These are phyloP conservation scores for Acanthurus leucopareius DNA, from an alignment of 2,797 vertebrate genomes.

Conservation along the genomic window DNA sequence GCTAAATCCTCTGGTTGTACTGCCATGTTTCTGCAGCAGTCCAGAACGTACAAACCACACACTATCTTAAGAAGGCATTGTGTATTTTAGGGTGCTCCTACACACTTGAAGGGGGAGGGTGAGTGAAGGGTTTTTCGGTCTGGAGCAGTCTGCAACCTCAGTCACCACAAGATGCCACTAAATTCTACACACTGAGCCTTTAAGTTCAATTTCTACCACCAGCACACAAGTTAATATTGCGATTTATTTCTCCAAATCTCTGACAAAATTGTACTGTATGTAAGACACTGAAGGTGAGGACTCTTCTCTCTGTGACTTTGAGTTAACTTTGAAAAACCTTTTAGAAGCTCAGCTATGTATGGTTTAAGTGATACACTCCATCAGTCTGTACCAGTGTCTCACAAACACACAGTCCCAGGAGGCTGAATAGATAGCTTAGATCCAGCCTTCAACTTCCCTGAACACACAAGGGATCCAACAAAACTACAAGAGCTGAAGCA, in stretches of 20 bases:
- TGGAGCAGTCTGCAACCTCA: too few species aligned
- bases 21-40: too few species aligned
- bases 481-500: constrained; percentile 26
- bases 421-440: constrained; percentile 37
- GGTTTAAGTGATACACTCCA: not conserved
- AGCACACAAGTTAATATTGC: not conserved
- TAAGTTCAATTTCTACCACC: not conserved
- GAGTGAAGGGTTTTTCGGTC: too few species aligned
- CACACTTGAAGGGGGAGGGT: too few species aligned
- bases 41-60: too few species aligned
- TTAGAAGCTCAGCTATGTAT: not conserved
- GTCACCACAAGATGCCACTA: too few species aligned
- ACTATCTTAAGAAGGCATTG: too few species aligned
- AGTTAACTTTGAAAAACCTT: constrained; percentile 26
- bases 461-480: constrained; percentile 41
- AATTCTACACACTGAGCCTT: too few species aligned
- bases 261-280: not conserved
- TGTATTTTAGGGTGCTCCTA: too few species aligned
- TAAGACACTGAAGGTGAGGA: not conserved
- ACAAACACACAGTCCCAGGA: constrained; percentile 32
- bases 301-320: constrained; percentile 10
- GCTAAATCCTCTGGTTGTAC: too few species aligned
- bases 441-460: constrained; percentile 15
- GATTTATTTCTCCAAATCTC: not conserved
- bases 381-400: not conserved